phyloP scores from a whole-genome alignment of 2,888 invertebrate genomes.

The Zootermopsis nevadensis region DNA sequence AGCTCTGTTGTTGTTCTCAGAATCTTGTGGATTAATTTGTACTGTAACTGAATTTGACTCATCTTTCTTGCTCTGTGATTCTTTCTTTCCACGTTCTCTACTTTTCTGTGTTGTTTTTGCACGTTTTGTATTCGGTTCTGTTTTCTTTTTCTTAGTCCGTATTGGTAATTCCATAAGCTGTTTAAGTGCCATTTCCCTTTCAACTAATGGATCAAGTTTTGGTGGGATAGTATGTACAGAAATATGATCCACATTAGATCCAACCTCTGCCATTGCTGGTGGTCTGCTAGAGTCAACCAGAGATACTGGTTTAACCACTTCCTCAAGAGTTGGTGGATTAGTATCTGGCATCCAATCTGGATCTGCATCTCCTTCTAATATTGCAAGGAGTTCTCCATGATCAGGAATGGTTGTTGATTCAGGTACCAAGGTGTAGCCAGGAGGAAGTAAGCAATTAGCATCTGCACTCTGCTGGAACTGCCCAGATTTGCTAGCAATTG shows the following conservation, averaged over 20 bases:
- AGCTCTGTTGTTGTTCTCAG: slow-evolving; percentile 13
- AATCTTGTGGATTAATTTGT: slow-evolving; percentile 10
- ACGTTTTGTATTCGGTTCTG: slow-evolving; percentile 38
- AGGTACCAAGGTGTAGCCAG: slow-evolving; percentile 5
- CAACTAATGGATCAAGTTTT: slow-evolving; percentile 63
- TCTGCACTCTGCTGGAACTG: slow-evolving; percentile 21
- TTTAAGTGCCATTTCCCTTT: slow-evolving; percentile 69
- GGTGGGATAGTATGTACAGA: slow-evolving; percentile 36
- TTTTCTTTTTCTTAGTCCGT: slow-evolving; percentile 41
- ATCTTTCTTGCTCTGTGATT: neutral
- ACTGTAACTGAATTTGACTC: neutral
- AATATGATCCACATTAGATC: neutral
- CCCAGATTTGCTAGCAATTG: slow-evolving; percentile 50
- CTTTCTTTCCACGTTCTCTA: slow-evolving; percentile 30
- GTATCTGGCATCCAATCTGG: slow-evolving; percentile 54
- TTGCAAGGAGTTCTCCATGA: slow-evolving; percentile 68
- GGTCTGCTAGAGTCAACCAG: slow-evolving; percentile 1
- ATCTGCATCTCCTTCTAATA: slow-evolving; percentile 69
- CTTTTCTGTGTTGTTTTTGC: slow-evolving; percentile 17
- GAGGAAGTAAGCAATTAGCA: slow-evolving; percentile 16
- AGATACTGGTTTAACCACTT: neutral
- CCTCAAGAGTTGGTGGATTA: slow-evolving; percentile 10
- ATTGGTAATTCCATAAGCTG: slow-evolving; percentile 67
- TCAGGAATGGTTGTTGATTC: slow-evolving; percentile 58
- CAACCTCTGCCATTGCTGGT: slow-evolving; percentile 10